Base-by-base conservation (phyloP, 2,888 invertebrate species). In the Noctua fimbriata region DNA sequence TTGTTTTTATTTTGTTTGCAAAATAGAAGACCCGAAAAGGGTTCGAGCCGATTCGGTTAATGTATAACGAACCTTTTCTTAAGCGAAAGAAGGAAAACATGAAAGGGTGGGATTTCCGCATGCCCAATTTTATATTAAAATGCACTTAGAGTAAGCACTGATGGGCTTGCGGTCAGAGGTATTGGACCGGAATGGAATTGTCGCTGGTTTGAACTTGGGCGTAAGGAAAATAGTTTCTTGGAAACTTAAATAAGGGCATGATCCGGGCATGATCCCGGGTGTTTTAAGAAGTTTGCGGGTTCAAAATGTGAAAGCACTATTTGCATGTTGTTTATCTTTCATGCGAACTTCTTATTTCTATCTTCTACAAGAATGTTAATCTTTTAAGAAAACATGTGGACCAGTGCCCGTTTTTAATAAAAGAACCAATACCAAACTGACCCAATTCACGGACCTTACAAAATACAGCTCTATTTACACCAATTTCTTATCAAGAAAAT, bases 21-120 rank as follows among this genome's bases (percentile, higher is more conserved):
- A 87, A 83, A 87, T 67, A 78, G 72, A 58, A 70, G 74, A 49
- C 75, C 87, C 75, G n/a, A 76, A 69, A 84, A 84, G 84, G 84
- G 84, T 84, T 87, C 71, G 36, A 44, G 55, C 65, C 79, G 87
- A 58, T 87, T 66, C 80, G 60, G 87, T 84, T 84, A 84, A 84
- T 84, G 87, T 84, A 84, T 87, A 87, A 87, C 84, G 84, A 87
- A 84, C 84, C 85, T 79, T 84, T 84, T 84, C 84, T 87, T 84
- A 76, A 66, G 80, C 79, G 75, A 87, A 84, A 84, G 69, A 84
- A 87, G 75, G 63, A 63, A 83, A 84, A 87, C 85, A 84, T 73
- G 80, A 84, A 84, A 87, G 79, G 87, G 36, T 87, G 79, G 80
- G 79, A 84, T 84, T 84, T 87, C 79, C 84, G 79, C 52, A 63